Base-by-base conservation (phyloP, 2,888 invertebrate genomes). In the Dicyrtoma fusca region DNA sequence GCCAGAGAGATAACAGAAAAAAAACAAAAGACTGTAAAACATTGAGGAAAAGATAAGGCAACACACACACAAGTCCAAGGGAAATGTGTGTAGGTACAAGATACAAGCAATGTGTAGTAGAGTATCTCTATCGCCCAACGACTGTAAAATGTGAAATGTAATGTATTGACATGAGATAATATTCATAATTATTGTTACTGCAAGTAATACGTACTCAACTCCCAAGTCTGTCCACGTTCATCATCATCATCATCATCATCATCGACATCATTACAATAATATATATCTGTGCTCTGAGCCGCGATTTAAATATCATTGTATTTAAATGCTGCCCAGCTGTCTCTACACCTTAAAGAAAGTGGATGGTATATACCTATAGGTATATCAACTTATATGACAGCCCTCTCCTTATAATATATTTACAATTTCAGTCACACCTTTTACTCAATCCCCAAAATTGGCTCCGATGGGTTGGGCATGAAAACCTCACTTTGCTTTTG, bases 111-210 rank as follows among this genome's bases (percentile, higher is more conserved):
- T n/a, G n/a, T n/a, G n/a, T n/a, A n/a, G n/a, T n/a, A n/a, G n/a
- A n/a, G n/a, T n/a, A n/a, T n/a, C n/a, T n/a, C n/a, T n/a, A n/a
- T n/a, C n/a, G n/a, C n/a, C n/a, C n/a, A n/a, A n/a, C 8, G 34
- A 34, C 8, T 34, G 34, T 34, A 34, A 34, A 34, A 5, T 34
- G 34, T 34, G 8, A 5, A 34, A 34, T 34, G 8, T 34, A 34
- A 34, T 34, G 34, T 69, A 69, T 69, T 23, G 69, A 69, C 69
- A 69, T 57, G 57, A 42, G 42, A 69, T 69, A 69, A 57, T 69
- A 69, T 34, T 34, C 34, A 34, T 34, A 34, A 34, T 34, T 34
- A 34, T 34, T 34, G 34, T 34, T 34, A 69, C 45, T 69, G 69
- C 42, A 55, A 44, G 55, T 57, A 8, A 14, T 57, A 57, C 55